Base-by-base conservation (phyloP, 2,888 invertebrate genomes). In the Saturnia japonica region DNA sequence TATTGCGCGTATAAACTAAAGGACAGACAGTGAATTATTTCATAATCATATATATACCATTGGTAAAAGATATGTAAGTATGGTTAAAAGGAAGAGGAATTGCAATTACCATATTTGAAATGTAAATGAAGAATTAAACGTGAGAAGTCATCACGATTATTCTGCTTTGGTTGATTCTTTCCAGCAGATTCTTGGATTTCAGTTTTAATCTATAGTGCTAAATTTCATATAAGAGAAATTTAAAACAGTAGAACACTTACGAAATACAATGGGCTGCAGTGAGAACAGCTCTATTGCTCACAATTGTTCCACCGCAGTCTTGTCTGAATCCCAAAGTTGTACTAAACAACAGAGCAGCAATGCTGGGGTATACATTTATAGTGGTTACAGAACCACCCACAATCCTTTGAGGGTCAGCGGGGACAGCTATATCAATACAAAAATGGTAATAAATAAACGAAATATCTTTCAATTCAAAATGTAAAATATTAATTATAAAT, bases 301-400 rank as follows among this genome's bases (percentile, higher is more conserved):
- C 67, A 22, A 86, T 77, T 28, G 78, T 72, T 6, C 84, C 84
- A 11, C 81, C 84, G 66, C 86, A 85, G 0, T 74, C 51, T 51
- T 84, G 84, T 43, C 60, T 68, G 75, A 72, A 84, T 60, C 62
- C 72, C 1, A 11, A 70, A 68, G 78, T 72, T 19, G 70, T 75
- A 1, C 82, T 76, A 71, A 75, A 81, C 67, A 85, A 74, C 22
- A 85, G 68, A 2, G 82, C 71, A 0, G 74, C 79, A 0, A 79
- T 77, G 62, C 71, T 75, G 0, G 85, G 86, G 67, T 84, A 85
- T 43, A 72, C 70, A 11, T 68, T 68, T 47, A 86, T 80, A 8
- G 78, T 78, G 14, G 85, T 80, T n/a, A 75, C 70, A 3, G 78
- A 75, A 0, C 87, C 86, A 67, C 86, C 87, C 4, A 85, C 79